Evolutionary conservation across 2,888 invertebrate species (phyloP).

Genomic region (Pegoplata infirma): DNA sequence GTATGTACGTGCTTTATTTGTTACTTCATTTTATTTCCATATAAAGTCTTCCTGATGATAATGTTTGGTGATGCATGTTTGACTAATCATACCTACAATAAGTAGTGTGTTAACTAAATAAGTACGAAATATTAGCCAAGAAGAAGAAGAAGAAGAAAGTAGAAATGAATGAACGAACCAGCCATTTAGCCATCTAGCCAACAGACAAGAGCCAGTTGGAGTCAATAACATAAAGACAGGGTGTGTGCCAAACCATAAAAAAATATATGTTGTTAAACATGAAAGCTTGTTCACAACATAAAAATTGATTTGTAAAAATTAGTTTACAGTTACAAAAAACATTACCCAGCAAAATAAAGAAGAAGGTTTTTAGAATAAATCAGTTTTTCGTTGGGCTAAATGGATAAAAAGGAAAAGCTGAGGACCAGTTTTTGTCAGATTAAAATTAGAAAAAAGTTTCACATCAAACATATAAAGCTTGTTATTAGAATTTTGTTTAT

Average conservation of each 20-base stretch:
- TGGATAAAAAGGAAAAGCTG: too few relatives aligned
- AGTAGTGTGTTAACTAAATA: slow-evolving; percentile 24
- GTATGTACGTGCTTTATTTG: background rate
- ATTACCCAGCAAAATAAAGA: too few relatives aligned
- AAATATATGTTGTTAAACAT: slow-evolving; percentile 74
- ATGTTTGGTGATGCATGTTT: slow-evolving; percentile 2
- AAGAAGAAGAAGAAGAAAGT: slow-evolving; percentile 9
- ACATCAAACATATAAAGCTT: too few relatives aligned
- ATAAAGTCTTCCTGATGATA: slow-evolving; percentile 13
- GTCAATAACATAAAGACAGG: slow-evolving; percentile 60
- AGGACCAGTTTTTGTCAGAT: too few relatives aligned
- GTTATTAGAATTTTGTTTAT: too few relatives aligned
- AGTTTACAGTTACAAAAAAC: slow-evolving; percentile 65
- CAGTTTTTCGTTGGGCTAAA: too few relatives aligned
- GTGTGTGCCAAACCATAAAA: slow-evolving; percentile 76
- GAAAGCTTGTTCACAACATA: slow-evolving; percentile 69
- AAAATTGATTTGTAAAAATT: slow-evolving; percentile 74
- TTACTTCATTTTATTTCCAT: slow-evolving; percentile 10
- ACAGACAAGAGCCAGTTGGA: background rate
- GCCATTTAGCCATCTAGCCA: background rate
- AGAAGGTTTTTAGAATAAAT: too few relatives aligned
- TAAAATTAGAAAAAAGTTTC: too few relatives aligned
- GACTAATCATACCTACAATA: slow-evolving; percentile 25
- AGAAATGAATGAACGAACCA: slow-evolving; percentile 11
- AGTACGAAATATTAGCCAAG: slow-evolving; percentile 23